These are phyloP conservation scores for Serripes groenlandicus DNA, from an alignment of 2,888 invertebrate genomes.

Conservation along the genomic window DNA sequence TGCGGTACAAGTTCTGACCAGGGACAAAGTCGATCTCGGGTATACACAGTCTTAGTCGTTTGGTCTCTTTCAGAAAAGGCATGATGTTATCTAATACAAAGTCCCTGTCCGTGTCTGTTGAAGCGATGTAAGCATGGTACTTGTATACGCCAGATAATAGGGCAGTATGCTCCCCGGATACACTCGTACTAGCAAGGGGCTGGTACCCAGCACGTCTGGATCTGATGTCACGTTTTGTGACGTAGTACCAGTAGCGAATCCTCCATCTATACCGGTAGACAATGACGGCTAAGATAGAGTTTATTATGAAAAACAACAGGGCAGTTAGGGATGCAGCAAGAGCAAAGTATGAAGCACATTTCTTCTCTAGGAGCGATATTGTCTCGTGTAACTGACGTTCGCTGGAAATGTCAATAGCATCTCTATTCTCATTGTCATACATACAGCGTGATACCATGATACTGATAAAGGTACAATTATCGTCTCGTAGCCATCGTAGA, in stretches of 20 bases:
- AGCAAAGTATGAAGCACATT: slow-evolving; percentile 26
- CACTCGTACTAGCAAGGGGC: background rate
- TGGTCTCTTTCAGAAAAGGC: slow-evolving; percentile 15
- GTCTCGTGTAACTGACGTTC: background rate
- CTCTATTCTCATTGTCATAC: slow-evolving; percentile 14
- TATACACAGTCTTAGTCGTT: slow-evolving; percentile 27
- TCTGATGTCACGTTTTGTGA: background rate
- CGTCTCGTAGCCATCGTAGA: slow-evolving; percentile 24
- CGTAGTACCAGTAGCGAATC: slow-evolving; percentile 52
- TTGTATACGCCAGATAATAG: background rate
- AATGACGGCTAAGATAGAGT: slow-evolving; percentile 8
- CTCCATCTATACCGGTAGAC: slow-evolving; percentile 42
- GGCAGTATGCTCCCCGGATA: background rate
- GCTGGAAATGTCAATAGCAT: background rate
- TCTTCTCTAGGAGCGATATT: slow-evolving; percentile 8
- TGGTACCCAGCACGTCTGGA: background rate
- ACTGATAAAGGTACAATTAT: background rate
- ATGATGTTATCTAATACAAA: background rate
- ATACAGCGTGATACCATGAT: slow-evolving; percentile 12
- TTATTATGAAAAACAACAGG: slow-evolving; percentile 13
- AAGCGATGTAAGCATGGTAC: slow-evolving; percentile 21
- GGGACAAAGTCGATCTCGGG: slow-evolving; percentile 48
- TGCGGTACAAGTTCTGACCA: slow-evolving; percentile 44
- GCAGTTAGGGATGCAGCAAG: slow-evolving; percentile 14
- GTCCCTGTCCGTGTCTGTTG: background rate